Percentiles rank a stretch among this genome's conserved stretches.
Conservation (phyloP, 2,888 invertebrate species). For the Nesidiocoris tenuis region DNA sequence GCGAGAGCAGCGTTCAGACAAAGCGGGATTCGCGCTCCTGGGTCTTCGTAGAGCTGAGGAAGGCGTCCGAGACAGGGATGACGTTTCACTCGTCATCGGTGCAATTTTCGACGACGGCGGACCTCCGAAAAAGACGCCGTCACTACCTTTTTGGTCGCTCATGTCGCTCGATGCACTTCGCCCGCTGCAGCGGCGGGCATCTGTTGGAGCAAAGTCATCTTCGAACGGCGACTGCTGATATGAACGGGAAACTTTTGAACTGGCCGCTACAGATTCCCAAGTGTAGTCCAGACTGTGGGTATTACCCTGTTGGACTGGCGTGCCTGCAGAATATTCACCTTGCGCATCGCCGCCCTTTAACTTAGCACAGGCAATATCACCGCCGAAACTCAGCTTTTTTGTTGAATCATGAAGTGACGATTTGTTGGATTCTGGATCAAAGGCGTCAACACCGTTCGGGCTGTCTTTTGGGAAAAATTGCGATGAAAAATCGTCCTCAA, state of each 20-base stretch:
- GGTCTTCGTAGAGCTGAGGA: constrained; percentile 36
- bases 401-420: constrained; percentile 28
- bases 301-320: not conserved
- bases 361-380: constrained; percentile 27
- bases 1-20: constrained; percentile 29
- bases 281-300: constrained; percentile 40
- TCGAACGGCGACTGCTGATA: constrained; percentile 63
- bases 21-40: constrained; percentile 46
- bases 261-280: constrained; percentile 25
- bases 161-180: constrained; percentile 52
- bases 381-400: constrained; percentile 34
- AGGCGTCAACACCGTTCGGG: constrained; percentile 50
- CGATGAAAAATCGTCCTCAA: constrained; percentile 62
- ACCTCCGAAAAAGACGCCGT: constrained; percentile 49
- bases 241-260: constrained; percentile 39
- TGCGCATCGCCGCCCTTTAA: not conserved
- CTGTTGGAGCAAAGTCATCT: constrained; percentile 66
- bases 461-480: constrained; percentile 55
- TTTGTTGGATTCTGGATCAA: constrained; percentile 46
- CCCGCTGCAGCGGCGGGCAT: constrained; percentile 52
- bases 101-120: not conserved
- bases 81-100: not conserved
- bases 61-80: not conserved
- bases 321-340: constrained; percentile 15
- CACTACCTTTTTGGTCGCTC: constrained; percentile 51